Percentiles rank a stretch among this genome's conserved stretches.
Conservation (phyloP, 2,113 vertebrate genomes). For the Glaucomys volans region DNA sequence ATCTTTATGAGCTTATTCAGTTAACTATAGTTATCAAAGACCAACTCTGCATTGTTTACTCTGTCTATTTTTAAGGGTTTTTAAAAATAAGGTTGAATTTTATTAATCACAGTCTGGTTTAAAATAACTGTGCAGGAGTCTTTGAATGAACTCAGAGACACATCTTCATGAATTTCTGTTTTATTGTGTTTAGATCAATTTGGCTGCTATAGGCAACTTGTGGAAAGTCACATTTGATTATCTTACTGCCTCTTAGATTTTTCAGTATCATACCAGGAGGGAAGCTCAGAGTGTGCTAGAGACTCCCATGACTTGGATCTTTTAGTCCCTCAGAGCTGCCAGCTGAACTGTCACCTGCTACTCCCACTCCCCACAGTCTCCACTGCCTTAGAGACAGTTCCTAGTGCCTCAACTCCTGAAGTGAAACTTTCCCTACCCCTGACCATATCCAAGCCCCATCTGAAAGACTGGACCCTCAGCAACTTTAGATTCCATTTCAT, state of each 20-base stretch:
- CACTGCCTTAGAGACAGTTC: background rate
- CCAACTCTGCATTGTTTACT: background rate
- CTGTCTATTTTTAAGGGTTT: background rate
- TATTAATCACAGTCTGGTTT: slow-evolving; percentile 23
- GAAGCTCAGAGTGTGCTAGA: background rate
- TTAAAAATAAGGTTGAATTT: background rate
- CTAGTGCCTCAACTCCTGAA: accelerated
- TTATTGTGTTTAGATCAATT: background rate
- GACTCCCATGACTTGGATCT: background rate
- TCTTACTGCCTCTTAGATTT: background rate
- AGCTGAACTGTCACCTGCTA: background rate
- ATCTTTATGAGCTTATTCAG: background rate
- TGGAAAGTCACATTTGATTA: background rate
- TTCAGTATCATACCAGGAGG: background rate
- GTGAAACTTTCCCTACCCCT: background rate
- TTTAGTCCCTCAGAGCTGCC: background rate
- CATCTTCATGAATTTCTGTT: background rate
- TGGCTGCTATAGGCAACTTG: background rate
- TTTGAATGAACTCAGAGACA: background rate
- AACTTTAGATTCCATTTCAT: background rate
- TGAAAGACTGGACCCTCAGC: background rate
- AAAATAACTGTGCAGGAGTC: background rate
- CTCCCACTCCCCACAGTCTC: accelerated
- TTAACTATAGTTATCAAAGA: slow-evolving; percentile 20
- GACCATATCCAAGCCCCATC: background rate